Conservation (phyloP, 2,113 vertebrate genomes). For the Lampris incognitus region DNA sequence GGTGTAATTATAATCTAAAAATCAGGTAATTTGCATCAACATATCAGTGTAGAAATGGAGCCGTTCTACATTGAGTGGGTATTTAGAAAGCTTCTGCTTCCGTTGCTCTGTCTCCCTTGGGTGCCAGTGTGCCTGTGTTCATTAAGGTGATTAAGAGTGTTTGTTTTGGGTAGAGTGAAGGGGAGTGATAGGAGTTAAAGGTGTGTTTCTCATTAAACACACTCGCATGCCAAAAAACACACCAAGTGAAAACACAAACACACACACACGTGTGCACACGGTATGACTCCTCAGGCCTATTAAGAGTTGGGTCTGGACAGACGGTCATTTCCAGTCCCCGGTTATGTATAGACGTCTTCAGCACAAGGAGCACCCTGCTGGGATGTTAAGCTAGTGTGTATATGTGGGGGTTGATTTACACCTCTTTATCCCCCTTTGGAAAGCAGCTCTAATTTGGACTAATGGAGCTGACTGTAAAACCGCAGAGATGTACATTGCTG, state of each 20-base stretch:
- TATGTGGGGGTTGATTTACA: conserved; percentile 19
- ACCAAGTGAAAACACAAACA: neutral
- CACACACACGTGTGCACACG: neutral
- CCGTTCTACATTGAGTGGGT: conserved; percentile 24
- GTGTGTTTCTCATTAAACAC: conserved; percentile 7
- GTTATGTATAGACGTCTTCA: conserved; percentile 8
- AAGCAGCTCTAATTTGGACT: conserved; percentile 66
- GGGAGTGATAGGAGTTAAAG: conserved; percentile 16
- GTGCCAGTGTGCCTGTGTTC: conserved; percentile 38
- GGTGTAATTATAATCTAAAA: conserved; percentile 64
- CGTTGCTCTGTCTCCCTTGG: conserved; percentile 18
- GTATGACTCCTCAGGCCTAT: neutral
- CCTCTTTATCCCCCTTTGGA: conserved; percentile 7
- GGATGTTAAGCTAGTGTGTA: conserved; percentile 41
- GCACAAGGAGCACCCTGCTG: conserved; percentile 31
- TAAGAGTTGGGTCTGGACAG: neutral
- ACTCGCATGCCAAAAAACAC: neutral
- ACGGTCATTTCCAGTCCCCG: neutral
- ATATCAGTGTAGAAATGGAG: conserved; percentile 31
- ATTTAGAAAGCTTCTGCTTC: conserved; percentile 27
- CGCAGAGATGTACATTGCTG: conserved; percentile 29
- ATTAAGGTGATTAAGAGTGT: conserved; percentile 46
- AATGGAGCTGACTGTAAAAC: conserved; percentile 59
- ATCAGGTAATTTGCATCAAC: conserved; percentile 59
- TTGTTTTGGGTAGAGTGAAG: conserved; percentile 25